phyloP scores from a whole-genome alignment of 2,797 vertebrate genomes.

The Notamacropus eugenii region DNA sequence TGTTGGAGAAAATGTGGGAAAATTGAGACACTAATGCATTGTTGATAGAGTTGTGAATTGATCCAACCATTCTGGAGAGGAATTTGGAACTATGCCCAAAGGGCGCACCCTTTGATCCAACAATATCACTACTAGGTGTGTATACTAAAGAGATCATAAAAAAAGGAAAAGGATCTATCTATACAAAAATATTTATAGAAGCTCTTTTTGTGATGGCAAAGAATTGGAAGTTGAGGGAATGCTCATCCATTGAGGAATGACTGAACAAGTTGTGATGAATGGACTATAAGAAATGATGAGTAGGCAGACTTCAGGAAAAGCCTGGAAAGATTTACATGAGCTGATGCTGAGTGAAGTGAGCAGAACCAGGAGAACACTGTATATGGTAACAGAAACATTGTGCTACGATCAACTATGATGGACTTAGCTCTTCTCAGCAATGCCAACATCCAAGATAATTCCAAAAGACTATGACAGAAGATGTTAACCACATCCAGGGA shows the following conservation, averaged over 20 bases:
- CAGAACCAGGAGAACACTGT: neutral
- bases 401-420: neutral
- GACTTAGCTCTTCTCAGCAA: neutral
- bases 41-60: too few species aligned
- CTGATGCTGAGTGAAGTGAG: neutral
- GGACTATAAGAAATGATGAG: neutral
- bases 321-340: neutral
- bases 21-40: neutral
- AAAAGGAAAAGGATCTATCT: neutral
- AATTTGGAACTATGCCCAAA: neutral
- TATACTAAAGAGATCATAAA: neutral
- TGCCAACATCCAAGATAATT: neutral
- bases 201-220: neutral
- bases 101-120: neutral
- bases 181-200: too few species aligned
- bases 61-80: neutral
- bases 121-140: neutral
- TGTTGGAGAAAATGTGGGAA: neutral
- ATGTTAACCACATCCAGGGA: neutral
- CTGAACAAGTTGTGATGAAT: neutral
- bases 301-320: neutral
- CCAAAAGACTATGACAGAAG: neutral
- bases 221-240: neutral
- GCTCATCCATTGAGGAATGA: neutral
- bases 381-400: neutral